Evolutionary conservation across 2,113 vertebrate genomes (phyloP).

Genomic region (Gila orcuttii): DNA sequence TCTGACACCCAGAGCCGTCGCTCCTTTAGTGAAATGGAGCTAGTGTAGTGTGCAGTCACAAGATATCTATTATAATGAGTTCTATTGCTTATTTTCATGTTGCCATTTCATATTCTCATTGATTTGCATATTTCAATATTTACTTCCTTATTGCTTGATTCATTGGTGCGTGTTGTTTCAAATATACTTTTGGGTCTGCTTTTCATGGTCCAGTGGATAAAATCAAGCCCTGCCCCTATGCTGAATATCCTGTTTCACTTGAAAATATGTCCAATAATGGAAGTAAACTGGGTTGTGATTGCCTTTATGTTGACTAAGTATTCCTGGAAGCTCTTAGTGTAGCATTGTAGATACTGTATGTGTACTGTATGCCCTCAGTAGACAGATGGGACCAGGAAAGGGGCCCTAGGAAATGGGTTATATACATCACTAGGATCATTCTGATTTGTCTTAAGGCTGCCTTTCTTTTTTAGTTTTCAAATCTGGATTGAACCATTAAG

Average conservation of each 20-base stretch:
- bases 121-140: slow-evolving; percentile 15
- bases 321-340: background rate
- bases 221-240: background rate
- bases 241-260: background rate
- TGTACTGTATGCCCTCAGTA: background rate
- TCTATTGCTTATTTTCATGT: slow-evolving; percentile 5
- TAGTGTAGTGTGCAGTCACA: background rate
- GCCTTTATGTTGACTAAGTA: background rate
- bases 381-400: slow-evolving; percentile 21
- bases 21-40: slow-evolving; percentile 5
- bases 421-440: slow-evolving; percentile 27
- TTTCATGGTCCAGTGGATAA: background rate
- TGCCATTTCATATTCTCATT: background rate
- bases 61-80: slow-evolving; percentile 15
- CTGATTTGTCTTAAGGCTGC: slow-evolving; percentile 19
- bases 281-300: background rate
- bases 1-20: background rate
- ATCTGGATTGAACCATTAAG: background rate
- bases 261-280: background rate
- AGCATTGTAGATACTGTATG: background rate
- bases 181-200: background rate
- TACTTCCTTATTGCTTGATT: background rate
- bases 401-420: slow-evolving; percentile 37
- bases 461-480: background rate
- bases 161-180: background rate